phyloP scores from a whole-genome alignment of 2,888 invertebrate species.

The Caenorhabditis becei region DNA sequence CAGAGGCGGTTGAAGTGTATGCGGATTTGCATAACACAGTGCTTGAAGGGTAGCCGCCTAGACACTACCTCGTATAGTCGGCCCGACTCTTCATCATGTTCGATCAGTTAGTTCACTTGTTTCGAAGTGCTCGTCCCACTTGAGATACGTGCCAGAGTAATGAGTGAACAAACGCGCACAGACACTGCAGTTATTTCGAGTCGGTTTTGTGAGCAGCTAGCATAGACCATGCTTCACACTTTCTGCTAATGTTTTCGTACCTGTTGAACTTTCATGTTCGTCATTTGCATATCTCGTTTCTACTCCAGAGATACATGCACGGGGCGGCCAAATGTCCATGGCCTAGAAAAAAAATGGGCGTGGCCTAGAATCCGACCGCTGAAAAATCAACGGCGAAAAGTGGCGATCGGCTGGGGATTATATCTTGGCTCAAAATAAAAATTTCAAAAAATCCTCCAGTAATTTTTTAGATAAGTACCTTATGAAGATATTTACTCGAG shows the following conservation, averaged over 20 bases:
- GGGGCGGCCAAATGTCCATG: too few relatives aligned
- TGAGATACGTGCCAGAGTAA: slow-evolving; percentile 44
- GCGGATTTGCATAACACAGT: slow-evolving; percentile 56
- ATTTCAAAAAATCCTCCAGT: too few relatives aligned
- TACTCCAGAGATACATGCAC: too few relatives aligned
- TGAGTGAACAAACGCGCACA: slow-evolving; percentile 32
- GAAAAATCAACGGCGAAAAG: too few relatives aligned
- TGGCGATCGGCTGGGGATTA: too few relatives aligned
- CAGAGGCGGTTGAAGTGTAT: slow-evolving; percentile 40
- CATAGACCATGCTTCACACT: slow-evolving; percentile 25
- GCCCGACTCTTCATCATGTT: slow-evolving; percentile 27
- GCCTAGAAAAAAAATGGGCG: too few relatives aligned
- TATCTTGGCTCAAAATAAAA: too few relatives aligned
- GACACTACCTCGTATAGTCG: slow-evolving; percentile 15
- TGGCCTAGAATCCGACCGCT: too few relatives aligned
- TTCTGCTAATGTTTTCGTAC: not conserved
- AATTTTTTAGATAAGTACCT: too few relatives aligned
- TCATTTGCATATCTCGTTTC: too few relatives aligned
- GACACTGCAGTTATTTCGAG: slow-evolving; percentile 42
- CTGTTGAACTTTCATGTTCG: not conserved
- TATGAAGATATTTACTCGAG: too few relatives aligned
- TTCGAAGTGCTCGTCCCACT: slow-evolving; percentile 54
- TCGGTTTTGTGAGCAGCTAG: slow-evolving; percentile 32
- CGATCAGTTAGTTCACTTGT: slow-evolving; percentile 54
- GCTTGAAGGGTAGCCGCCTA: slow-evolving; percentile 22